Conservation (phyloP, 35 echinoderm and acorn worm species). For the Ophiothrix spiculata region DNA sequence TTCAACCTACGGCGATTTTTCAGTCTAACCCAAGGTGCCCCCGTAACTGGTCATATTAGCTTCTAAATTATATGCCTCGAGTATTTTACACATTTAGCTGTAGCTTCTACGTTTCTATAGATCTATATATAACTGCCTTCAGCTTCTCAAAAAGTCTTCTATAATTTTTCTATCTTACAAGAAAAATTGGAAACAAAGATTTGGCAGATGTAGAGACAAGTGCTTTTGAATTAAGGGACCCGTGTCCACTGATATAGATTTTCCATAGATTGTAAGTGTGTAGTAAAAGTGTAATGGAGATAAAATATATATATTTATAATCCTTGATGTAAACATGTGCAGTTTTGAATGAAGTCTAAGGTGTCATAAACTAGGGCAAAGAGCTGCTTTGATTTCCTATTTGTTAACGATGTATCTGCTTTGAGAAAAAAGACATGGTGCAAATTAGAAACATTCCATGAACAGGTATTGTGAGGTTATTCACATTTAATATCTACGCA, state of each 20-base stretch:
- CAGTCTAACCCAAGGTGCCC: background rate
- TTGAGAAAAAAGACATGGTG: too few species aligned
- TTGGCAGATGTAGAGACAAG: background rate
- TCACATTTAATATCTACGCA: too few species aligned
- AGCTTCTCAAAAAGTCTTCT: background rate
- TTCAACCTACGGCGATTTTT: slow-evolving; percentile 7
- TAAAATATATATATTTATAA: background rate
- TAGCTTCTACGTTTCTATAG: slow-evolving; percentile 1
- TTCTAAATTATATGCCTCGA: background rate
- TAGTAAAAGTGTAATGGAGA: background rate
- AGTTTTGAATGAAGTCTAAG: background rate
- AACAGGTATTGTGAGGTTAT: too few species aligned
- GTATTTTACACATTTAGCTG: background rate
- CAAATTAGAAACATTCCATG: too few species aligned
- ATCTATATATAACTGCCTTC: background rate
- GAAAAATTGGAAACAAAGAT: background rate
- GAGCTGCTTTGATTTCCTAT: too few species aligned
- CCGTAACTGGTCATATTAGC: background rate
- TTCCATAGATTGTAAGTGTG: background rate
- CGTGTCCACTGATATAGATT: background rate
- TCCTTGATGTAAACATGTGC: background rate
- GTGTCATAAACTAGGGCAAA: too few species aligned
- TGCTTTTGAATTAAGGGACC: background rate
- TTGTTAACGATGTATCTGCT: too few species aligned
- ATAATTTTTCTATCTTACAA: background rate